A percentile compares a stretch with the other conserved stretches of the same genome.
These are phyloP conservation scores for Aurelia aurita DNA, from an alignment of 30 jellyfish, hydroid and myxozoan genomes.

Conservation along the genomic window DNA sequence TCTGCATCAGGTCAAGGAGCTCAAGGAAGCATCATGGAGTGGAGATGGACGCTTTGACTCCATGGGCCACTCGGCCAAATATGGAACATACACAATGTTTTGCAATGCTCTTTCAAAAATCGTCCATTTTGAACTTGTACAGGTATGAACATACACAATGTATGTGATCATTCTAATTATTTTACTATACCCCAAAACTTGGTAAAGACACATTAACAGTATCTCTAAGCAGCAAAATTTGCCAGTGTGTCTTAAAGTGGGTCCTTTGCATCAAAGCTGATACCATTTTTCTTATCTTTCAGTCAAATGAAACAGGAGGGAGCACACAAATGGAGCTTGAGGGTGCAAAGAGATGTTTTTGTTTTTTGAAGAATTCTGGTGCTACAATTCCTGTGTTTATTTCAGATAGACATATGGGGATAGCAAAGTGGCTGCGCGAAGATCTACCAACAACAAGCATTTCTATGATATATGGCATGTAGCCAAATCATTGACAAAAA, in stretches of 20 bases:
- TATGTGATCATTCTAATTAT: too few species aligned
- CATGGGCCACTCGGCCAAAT: background rate
- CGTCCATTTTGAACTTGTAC: background rate
- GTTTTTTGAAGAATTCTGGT: slow-evolving; percentile 9
- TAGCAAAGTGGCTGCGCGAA: slow-evolving; percentile 32
- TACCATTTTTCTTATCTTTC: background rate
- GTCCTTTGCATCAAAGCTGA: too few species aligned
- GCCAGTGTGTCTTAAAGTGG: too few species aligned
- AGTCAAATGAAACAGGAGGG: slow-evolving; percentile 24
- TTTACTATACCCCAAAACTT: too few species aligned
- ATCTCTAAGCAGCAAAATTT: too few species aligned
- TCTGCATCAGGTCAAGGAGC: background rate
- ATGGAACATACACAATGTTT: slow-evolving; percentile 1
- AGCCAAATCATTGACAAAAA: slow-evolving; percentile 24
- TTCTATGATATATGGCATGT: slow-evolving; percentile 54
- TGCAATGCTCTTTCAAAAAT: background rate
- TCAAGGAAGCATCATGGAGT: slow-evolving; percentile 1
- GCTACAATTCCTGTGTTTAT: background rate
- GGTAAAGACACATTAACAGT: too few species aligned
- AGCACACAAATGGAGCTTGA: slow-evolving; percentile 15
- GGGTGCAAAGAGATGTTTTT: slow-evolving; percentile 41
- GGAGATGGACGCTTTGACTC: slow-evolving; percentile 25
- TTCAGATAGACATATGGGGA: slow-evolving; percentile 30
- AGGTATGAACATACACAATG: too few species aligned
- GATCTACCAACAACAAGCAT: slow-evolving; percentile 1